These are phyloP conservation scores for Stegana nigrithorax DNA, from an alignment of 2,888 invertebrate genomes.

Conservation along the genomic window DNA sequence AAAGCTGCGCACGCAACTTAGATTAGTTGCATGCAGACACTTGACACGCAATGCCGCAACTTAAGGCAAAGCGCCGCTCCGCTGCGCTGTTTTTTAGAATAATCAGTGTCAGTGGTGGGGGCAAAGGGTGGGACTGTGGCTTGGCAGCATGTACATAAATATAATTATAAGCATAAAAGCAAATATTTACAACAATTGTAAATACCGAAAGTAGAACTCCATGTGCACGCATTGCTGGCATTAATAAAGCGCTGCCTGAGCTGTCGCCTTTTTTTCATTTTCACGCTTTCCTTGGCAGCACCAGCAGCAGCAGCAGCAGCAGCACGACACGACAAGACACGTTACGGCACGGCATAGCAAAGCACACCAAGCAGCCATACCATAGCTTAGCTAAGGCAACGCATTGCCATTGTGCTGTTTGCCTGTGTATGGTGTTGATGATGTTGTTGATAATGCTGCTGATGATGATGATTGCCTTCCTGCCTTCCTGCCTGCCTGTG, in stretches of 20 bases:
- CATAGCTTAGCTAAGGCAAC: neutral
- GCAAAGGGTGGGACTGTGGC: too few species aligned
- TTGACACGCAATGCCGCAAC: constrained; percentile 43
- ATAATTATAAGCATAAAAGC: constrained; percentile 61
- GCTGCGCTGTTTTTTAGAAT: too few species aligned
- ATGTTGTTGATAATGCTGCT: too few species aligned
- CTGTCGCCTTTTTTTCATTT: neutral
- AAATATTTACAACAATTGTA: constrained; percentile 63
- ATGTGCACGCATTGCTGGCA: constrained; percentile 51
- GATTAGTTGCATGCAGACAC: constrained; percentile 35
- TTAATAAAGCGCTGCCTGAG: constrained; percentile 58
- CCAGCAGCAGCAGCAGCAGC: too few species aligned
- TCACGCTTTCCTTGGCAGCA: too few species aligned
- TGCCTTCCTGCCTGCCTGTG: neutral
- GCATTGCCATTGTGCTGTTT: neutral
- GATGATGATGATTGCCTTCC: constrained; percentile 33
- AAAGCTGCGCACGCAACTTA: constrained; percentile 7
- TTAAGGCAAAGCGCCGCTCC: too few species aligned
- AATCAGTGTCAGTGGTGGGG: too few species aligned
- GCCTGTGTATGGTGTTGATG: constrained; percentile 47
- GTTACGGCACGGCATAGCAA: too few species aligned
- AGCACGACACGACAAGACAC: too few species aligned
- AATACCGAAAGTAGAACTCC: constrained; percentile 44
- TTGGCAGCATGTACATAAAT: constrained; percentile 39
- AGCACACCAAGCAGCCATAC: constrained; percentile 52